Evolutionary conservation across 2,888 invertebrate species (phyloP).

Genomic region (Philopedon plagiatum): DNA sequence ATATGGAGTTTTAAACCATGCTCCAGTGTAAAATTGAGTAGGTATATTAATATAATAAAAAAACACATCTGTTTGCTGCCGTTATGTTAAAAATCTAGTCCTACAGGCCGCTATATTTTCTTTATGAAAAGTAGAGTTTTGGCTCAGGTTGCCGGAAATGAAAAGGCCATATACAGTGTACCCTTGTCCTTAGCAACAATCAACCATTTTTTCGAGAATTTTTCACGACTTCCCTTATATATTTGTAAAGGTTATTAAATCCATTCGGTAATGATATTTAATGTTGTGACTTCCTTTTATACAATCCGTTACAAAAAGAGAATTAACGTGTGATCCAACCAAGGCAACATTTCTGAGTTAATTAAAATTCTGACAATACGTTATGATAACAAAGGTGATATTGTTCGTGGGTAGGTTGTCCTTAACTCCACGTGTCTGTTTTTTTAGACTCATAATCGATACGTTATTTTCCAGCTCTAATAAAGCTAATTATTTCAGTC

Average conservation of each 20-base stretch:
- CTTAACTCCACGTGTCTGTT: not conserved
- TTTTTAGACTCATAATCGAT: not conserved
- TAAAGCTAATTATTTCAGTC: not conserved
- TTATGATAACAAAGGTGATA: not conserved
- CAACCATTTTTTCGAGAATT: not conserved
- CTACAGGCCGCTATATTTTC: too few relatives aligned
- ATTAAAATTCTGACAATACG: constrained; percentile 1
- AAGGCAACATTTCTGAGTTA: not conserved
- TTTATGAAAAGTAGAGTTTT: too few relatives aligned
- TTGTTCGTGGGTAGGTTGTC: not conserved
- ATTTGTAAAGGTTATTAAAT: not conserved
- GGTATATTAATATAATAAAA: too few relatives aligned
- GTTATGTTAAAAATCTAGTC: too few relatives aligned
- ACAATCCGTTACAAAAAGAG: not conserved
- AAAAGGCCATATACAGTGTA: not conserved
- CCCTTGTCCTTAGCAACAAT: not conserved
- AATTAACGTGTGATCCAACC: not conserved
- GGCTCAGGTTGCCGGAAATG: not conserved
- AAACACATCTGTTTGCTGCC: too few relatives aligned
- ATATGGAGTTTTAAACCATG: too few relatives aligned
- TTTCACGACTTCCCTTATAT: not conserved
- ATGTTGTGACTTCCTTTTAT: not conserved
- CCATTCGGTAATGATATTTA: constrained; percentile 10
- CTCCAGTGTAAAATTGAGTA: too few relatives aligned
- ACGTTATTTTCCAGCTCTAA: not conserved